Conservation (phyloP, 2,113 vertebrate genomes). For the Cepphus grylle region DNA sequence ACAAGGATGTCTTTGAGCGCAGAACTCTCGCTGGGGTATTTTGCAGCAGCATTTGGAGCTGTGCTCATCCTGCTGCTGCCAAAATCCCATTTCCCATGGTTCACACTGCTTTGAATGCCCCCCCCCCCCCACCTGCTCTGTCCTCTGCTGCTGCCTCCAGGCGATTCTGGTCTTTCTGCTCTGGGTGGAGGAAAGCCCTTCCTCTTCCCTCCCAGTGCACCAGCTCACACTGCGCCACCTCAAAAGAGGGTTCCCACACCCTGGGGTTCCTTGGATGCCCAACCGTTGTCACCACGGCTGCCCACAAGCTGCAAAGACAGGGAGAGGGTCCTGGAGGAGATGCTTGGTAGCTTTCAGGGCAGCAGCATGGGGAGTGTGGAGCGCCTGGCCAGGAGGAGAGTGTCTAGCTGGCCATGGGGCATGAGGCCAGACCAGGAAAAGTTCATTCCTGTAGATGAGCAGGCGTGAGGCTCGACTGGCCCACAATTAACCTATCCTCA, state of each 20-base stretch:
- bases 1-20: background rate
- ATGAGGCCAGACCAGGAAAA: background rate
- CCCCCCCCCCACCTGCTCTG: fast-evolving
- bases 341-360: background rate
- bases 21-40: background rate
- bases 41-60: background rate
- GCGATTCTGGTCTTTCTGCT: background rate
- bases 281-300: fast-evolving
- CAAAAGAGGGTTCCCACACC: background rate
- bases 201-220: background rate
- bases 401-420: background rate
- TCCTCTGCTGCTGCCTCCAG: background rate
- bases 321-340: background rate
- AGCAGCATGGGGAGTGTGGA: fast-evolving
- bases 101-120: fast-evolving
- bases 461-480: background rate
- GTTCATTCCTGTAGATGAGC: background rate
- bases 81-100: background rate
- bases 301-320: background rate
- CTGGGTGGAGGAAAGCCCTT: background rate
- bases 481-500: background rate
- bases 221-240: background rate
- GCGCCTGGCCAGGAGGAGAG: fast-evolving
- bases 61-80: background rate
- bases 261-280: background rate